phyloP scores from a whole-genome alignment of 2,888 invertebrate genomes.

The Megamerina dolium region DNA sequence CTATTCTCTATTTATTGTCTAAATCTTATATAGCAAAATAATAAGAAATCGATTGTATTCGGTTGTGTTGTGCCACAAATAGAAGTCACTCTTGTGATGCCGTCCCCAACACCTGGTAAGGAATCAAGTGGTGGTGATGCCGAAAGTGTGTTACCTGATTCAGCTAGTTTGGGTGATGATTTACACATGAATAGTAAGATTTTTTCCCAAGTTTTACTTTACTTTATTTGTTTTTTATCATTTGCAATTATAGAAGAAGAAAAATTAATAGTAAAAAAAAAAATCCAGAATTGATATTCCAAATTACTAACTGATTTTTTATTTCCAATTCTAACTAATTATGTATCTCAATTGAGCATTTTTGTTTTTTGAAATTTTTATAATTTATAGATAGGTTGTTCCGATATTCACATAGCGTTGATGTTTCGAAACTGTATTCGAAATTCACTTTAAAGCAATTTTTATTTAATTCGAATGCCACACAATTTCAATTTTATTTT shows the following conservation, averaged over 20 bases:
- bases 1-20: not conserved
- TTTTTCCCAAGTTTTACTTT: conserved; percentile 38
- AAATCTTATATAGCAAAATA: conserved; percentile 36
- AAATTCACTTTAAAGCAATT: no score
- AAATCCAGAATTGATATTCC: not conserved
- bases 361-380: no score
- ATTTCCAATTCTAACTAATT: no score
- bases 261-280: conserved; percentile 3
- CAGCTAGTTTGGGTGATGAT: conserved; percentile 77
- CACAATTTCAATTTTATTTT: no score
- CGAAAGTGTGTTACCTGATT: conserved; percentile 79
- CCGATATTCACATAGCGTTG: no score
- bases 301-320: no score
- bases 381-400: no score
- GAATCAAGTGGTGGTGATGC: conserved; percentile 79
- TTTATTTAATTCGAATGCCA: no score
- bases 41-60: conserved; percentile 55
- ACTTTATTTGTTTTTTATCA: no score
- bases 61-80: conserved; percentile 79
- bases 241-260: conserved; percentile 6
- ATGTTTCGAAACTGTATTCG: no score
- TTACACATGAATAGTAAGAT: conserved; percentile 57
- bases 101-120: conserved; percentile 75
- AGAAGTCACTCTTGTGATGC: conserved; percentile 83
- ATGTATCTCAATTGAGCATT: no score